A percentile compares a stretch with the other conserved stretches of the same genome.
Conservation (phyloP, 2,113 vertebrate species). For the Platysteira castanea region DNA sequence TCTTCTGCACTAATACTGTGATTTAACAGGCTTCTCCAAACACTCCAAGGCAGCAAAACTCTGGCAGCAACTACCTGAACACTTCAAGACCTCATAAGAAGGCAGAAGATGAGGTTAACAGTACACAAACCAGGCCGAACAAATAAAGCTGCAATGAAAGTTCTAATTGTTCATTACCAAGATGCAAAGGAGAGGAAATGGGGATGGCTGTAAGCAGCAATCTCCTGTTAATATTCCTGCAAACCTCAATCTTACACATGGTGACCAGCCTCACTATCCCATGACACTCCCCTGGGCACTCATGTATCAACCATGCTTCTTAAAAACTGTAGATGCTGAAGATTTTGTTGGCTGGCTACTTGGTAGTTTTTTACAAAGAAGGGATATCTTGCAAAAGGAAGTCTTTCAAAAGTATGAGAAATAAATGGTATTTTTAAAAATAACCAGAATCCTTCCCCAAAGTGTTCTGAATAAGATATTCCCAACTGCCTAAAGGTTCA, state of each 20-base stretch:
- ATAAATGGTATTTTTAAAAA: constrained; percentile 54
- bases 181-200: neutral
- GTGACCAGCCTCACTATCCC: neutral
- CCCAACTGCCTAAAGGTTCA: neutral
- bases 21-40: neutral
- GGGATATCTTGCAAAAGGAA: neutral
- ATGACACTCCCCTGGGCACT: neutral
- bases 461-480: neutral
- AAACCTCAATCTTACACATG: neutral
- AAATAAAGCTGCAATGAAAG: neutral
- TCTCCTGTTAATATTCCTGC: neutral
- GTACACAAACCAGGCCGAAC: neutral
- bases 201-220: neutral
- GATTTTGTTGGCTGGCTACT: neutral
- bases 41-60: neutral
- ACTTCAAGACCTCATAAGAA: neutral
- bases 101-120: neutral
- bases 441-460: neutral
- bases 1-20: neutral
- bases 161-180: neutral
- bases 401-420: constrained; percentile 3
- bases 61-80: neutral
- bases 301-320: neutral
- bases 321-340: neutral
- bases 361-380: neutral